phyloP scores from a whole-genome alignment of 2,797 vertebrate genomes.

The Lagorchestes hirsutus region DNA sequence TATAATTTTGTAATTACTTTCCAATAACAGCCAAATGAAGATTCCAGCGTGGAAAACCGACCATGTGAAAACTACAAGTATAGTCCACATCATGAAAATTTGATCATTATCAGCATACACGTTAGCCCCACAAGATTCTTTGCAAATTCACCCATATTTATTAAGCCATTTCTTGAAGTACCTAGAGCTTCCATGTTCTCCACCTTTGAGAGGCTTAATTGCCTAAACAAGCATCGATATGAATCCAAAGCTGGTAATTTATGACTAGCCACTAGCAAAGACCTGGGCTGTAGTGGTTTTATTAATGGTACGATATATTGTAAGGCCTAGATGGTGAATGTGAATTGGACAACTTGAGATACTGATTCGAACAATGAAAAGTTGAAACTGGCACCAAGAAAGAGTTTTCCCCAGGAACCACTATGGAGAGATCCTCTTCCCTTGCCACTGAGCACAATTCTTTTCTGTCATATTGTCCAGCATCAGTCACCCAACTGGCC shows the following conservation, averaged over 20 bases:
- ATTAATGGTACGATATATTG: not conserved
- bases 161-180: not conserved
- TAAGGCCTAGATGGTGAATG: not conserved
- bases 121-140: not conserved
- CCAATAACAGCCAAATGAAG: not conserved
- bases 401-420: not conserved
- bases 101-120: not conserved
- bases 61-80: not conserved
- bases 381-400: not conserved
- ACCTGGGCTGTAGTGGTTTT: not conserved
- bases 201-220: not conserved
- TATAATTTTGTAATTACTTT: conserved; percentile 11
- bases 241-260: not conserved
- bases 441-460: not conserved
- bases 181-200: not conserved
- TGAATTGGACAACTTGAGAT: not conserved
- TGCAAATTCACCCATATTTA: not conserved
- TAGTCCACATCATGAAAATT: not conserved
- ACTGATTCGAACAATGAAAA: not conserved
- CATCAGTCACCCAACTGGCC: not conserved
- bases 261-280: not conserved
- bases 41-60: not conserved
- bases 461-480: not conserved
- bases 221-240: not conserved
- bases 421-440: not conserved